Base-by-base conservation (phyloP, 2,888 invertebrate species). In the Cheilosia soror region DNA sequence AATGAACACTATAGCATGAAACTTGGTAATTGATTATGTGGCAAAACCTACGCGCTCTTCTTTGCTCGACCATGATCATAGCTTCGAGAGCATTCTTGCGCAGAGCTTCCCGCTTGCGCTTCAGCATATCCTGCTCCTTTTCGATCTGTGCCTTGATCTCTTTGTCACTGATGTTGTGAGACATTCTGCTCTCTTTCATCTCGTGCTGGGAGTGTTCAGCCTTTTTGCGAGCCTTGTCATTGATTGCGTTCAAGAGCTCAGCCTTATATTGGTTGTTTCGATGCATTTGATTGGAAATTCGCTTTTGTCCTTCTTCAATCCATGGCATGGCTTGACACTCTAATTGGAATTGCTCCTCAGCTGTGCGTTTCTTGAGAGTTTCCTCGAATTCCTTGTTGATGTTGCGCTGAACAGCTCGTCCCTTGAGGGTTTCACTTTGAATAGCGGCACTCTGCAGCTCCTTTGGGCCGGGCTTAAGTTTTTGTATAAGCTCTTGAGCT, bases 401-500 rank as follows among this genome's bases (percentile, higher is more conserved):
- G 37, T 89, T 88, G 1, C 89, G 88, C 77, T 92, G 92, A 0
- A 90, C 89, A 20, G 90, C 90, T 5, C 92, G 88, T 11, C 89
- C 89, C 2, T 90, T 89, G 31, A 92, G 63, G 1, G 92, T 91
- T 78, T 92, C 91, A 73, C 92, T 91, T 51, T 90, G 90, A 6
- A 90, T 87, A 3, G 89, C 89, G n/a, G 92, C 92, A 49, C 90
- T 90, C 25, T 91, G 90, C 1, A 92, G 75, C 42, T 90, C 90
- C 0, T 90, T 88, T 2, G 92, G 91, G 0, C 92, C 92, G 2
- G 90, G 89, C 63, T 91, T 90, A 15, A 90, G 87, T 57, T 90
- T 90, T 69, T 90, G 89, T 13, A 92, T 82, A 13, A 92, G 78
- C 58, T 89, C 87, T 44, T 92, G 88, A 0, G 91, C 92, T 33